phyloP scores from a whole-genome alignment of 1,140 invertebrate genomes.

The Latrodectus geometricus region DNA sequence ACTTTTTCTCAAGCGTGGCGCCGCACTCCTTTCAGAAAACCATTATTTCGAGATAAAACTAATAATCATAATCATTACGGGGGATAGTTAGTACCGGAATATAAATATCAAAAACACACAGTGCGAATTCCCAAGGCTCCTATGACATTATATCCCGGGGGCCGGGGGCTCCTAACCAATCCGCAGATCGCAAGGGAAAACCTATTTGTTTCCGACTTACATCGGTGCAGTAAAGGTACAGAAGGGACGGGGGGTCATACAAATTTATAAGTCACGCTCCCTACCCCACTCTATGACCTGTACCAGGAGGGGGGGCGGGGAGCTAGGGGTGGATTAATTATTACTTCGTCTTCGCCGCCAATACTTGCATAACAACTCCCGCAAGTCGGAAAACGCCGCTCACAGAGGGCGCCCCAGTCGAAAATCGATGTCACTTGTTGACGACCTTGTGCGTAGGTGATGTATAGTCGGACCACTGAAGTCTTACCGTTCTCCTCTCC shows the following conservation, averaged over 20 bases:
- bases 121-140: too few species aligned
- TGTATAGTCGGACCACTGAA: constrained; percentile 30
- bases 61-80: too few species aligned
- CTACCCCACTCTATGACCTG: constrained; percentile 37
- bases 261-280: constrained; percentile 56
- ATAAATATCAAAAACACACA: too few species aligned
- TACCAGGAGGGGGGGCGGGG: background rate
- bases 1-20: too few species aligned
- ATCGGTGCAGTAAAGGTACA: background rate
- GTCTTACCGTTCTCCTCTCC: constrained; percentile 1
- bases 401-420: constrained; percentile 47
- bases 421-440: constrained; percentile 61
- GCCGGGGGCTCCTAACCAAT: background rate
- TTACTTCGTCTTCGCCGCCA: constrained; percentile 52
- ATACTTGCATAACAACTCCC: constrained; percentile 59
- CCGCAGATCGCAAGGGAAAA: background rate
- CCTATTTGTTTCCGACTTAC: background rate
- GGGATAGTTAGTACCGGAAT: too few species aligned
- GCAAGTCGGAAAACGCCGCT: constrained; percentile 48
- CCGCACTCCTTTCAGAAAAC: too few species aligned
- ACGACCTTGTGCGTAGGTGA: constrained; percentile 60
- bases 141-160: too few species aligned
- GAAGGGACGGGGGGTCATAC: constrained; percentile 3
- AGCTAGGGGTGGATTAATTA: constrained; percentile 39
- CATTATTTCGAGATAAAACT: too few species aligned